Conservation (phyloP, 2,113 vertebrate species). For the Rhabdomys dilectus region DNA sequence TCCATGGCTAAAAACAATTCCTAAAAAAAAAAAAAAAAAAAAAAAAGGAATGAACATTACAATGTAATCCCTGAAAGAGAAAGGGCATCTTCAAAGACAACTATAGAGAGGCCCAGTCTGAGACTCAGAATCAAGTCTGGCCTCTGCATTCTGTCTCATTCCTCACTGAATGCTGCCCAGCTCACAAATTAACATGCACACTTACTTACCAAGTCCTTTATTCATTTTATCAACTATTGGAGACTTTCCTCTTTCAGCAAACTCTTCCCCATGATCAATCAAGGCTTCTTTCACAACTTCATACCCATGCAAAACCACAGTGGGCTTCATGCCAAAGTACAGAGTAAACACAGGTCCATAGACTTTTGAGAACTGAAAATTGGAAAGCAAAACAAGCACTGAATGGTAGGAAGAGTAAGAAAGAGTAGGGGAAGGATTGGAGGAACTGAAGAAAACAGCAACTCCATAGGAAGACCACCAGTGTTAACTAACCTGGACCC, state of each 20-base stretch:
- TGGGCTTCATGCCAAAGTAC: neutral
- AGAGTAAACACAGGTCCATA: constrained; percentile 55
- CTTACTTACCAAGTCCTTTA: constrained; percentile 63
- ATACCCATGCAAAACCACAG: neutral
- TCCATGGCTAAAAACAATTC: neutral
- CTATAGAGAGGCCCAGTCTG: neutral
- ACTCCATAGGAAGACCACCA: too few species aligned
- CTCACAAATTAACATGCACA: neutral
- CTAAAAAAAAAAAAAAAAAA: neutral
- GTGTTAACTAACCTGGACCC: too few species aligned
- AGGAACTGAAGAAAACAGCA: too few species aligned
- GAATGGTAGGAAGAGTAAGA: too few species aligned
- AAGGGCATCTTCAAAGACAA: accelerated
- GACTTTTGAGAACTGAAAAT: constrained; percentile 53
- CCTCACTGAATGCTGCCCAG: neutral
- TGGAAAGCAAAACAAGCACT: neutral
- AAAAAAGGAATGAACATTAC: neutral
- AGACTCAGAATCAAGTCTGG: neutral
- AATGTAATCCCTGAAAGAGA: neutral
- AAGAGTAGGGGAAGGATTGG: too few species aligned
- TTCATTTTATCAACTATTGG: neutral
- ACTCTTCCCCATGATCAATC: neutral
- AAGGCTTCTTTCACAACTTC: neutral
- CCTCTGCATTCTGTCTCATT: neutral
- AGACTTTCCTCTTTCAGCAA: neutral